phyloP scores from a whole-genome alignment of 2,797 vertebrate genomes.

The Tapera naevia region DNA sequence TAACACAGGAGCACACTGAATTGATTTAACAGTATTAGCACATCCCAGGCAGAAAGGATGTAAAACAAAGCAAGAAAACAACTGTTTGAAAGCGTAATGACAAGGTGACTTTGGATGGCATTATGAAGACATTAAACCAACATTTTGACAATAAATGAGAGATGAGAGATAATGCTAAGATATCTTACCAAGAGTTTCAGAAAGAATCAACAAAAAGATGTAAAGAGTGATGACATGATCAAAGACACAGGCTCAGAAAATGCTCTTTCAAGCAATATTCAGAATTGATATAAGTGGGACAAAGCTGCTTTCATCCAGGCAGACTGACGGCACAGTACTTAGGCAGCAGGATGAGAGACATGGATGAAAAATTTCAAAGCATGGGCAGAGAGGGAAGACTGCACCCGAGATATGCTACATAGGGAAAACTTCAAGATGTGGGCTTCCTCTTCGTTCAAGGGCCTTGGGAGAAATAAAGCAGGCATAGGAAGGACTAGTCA shows the following conservation, averaged over 20 bases:
- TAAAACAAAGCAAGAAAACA: background rate
- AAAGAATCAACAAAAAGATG: background rate
- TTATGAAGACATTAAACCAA: background rate
- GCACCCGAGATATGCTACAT: background rate
- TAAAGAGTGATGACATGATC: background rate
- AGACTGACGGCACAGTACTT: background rate
- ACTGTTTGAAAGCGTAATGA: background rate
- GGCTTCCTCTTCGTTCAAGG: background rate
- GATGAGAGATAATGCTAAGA: background rate
- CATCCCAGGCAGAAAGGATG: background rate
- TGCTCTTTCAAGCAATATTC: constrained; percentile 4
- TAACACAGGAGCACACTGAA: background rate
- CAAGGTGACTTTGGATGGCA: background rate
- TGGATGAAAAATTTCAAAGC: background rate
- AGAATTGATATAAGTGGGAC: background rate
- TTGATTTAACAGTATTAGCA: background rate
- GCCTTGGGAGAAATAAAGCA: background rate
- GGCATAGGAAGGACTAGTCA: background rate
- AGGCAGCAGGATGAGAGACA: background rate
- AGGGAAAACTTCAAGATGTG: background rate
- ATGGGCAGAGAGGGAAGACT: background rate
- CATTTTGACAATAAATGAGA: background rate
- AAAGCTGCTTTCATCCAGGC: constrained; percentile 18
- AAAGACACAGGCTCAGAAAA: constrained; percentile 19
- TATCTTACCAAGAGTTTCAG: background rate